Conservation (phyloP, 2,113 vertebrate species). For the Gorilla gorilla region DNA sequence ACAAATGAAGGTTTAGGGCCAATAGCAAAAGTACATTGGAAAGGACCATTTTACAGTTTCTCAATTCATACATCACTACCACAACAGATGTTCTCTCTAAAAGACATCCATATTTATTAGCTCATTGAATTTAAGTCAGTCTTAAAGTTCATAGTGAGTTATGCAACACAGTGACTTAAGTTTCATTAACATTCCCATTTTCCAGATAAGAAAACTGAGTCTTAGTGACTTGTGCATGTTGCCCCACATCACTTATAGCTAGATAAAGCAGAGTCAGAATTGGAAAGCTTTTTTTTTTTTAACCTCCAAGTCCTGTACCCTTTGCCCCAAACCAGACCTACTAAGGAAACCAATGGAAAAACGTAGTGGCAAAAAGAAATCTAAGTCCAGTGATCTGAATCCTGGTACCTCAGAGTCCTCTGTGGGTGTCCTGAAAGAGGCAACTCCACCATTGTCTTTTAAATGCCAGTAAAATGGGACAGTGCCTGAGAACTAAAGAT, state of each 20-base stretch:
- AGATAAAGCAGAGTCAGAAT: not conserved
- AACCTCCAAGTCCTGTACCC: too few species aligned
- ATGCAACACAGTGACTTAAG: not conserved
- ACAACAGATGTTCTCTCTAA: not conserved
- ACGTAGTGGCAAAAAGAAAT: not conserved
- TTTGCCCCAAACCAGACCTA: not conserved
- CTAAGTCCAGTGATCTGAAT: not conserved
- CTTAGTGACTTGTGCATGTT: not conserved
- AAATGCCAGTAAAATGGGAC: not conserved
- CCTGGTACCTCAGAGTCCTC: not conserved
- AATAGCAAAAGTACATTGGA: slow-evolving; percentile 2
- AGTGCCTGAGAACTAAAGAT: not conserved
- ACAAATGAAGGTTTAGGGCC: slow-evolving; percentile 50
- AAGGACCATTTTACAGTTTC: not conserved
- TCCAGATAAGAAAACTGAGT: slow-evolving; percentile 5
- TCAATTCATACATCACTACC: not conserved
- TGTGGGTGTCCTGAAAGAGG: not conserved
- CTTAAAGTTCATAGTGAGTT: not conserved
- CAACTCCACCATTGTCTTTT: not conserved
- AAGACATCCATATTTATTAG: not conserved
- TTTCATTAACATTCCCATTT: slow-evolving; percentile 7
- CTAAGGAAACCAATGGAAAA: not conserved
- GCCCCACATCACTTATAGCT: not conserved
- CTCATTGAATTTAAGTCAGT: not conserved
- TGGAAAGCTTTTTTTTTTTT: not conserved